These are phyloP conservation scores for Tiphia femorata DNA, from an alignment of 2,888 invertebrate species.

Conservation along the genomic window DNA sequence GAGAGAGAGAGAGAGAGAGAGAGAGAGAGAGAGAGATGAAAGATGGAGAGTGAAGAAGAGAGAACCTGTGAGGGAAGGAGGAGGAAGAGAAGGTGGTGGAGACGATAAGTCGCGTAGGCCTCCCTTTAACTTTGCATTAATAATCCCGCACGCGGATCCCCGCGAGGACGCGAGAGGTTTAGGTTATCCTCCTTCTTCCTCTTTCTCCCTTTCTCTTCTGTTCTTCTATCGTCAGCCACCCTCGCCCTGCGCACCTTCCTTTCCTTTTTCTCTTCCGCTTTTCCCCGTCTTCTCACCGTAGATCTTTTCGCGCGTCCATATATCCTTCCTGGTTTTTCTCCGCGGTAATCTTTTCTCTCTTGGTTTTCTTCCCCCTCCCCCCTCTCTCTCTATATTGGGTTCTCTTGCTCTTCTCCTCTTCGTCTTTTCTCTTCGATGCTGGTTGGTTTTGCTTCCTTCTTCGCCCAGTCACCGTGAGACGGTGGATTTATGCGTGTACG, in stretches of 20 bases:
- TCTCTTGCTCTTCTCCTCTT: neutral
- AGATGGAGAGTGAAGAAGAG: neutral
- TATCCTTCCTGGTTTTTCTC: neutral
- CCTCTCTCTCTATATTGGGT: neutral
- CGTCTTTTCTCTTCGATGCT: neutral
- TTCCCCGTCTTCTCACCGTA: neutral
- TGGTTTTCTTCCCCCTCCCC: neutral
- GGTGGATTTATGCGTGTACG: conserved; percentile 24
- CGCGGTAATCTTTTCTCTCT: neutral
- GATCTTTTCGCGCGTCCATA: neutral
- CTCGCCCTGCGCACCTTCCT: neutral
- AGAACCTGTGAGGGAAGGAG: neutral
- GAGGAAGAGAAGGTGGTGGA: conserved; percentile 36
- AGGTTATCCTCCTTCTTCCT: neutral
- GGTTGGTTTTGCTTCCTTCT: conserved; percentile 1
- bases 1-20: neutral
- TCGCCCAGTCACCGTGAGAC: conserved; percentile 5
- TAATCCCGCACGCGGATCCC: conserved; percentile 41
- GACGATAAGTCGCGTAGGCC: conserved; percentile 44
- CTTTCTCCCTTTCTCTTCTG: neutral
- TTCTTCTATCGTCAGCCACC: neutral
- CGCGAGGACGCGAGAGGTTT: conserved; percentile 20
- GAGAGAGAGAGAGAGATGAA: neutral
- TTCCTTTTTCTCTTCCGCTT: neutral
- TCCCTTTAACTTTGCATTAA: conserved; percentile 41